Base-by-base conservation (phyloP, 2,888 invertebrate genomes). In the Coremacera marginata region DNA sequence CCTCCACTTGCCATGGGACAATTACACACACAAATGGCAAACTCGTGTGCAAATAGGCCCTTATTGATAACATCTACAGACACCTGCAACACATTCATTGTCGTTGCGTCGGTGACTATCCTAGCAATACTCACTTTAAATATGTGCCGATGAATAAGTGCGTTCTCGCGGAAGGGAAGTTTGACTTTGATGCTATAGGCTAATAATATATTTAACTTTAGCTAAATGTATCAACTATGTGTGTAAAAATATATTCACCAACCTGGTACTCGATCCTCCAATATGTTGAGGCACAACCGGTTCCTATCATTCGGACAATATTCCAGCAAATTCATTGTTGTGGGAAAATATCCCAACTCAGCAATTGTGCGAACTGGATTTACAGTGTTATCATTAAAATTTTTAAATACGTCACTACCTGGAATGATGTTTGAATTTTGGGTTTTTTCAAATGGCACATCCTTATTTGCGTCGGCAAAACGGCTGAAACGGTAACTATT, bases 91-190 rank as follows among this genome's bases (percentile, higher is more conserved):
- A 84, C 84, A 77, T 86, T 85, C 68, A 80, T 83, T n/a, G 84
- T 84, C 2, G 87, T 88, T 5, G 85, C 86, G 79, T 88, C 88
- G 22, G 83, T 84, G 11, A 86, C 75, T 62, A 88, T 83, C 79
- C 79, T 82, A 2, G 82, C 79, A 11, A 88, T 84, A 60, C 85
- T 85, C 1, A 85, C 82, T 31, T 80, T 83, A 9, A 82, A 79
- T 11, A 68, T 49, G 34, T 84, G 83, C 9, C 49, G 49, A 8
- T 77, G 70, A 3, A 84, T 63, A 8, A 86, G 77, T 2, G 80
- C 75, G 67, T 88, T 88, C 65, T 87, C 83, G 3, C 82, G 78
- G 65, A 88, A 88, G 7, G 88, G 85, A 70, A 87, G 83, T 78
- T 87, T 84, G 11, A 88, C 77, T 81, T 85, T 85, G 4, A 88